Conservation (phyloP, 2,113 vertebrate species). For the Gymnogyps californianus region DNA sequence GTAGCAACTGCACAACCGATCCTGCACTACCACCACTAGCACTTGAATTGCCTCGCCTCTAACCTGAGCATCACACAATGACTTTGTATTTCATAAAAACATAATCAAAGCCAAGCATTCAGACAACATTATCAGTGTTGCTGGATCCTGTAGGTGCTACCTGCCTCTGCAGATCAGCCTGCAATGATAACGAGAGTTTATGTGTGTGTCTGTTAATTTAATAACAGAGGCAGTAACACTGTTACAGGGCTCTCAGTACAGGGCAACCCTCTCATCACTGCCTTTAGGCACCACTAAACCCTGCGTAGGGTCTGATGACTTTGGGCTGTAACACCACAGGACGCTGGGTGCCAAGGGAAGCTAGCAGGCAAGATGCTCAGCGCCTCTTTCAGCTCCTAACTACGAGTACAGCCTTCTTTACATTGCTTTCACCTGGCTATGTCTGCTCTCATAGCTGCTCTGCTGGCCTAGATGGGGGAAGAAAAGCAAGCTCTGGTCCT, state of each 20-base stretch:
- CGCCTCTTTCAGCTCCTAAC: background rate
- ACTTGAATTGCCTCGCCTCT: background rate
- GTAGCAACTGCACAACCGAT: background rate
- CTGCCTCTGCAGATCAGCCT: background rate
- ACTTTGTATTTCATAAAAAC: background rate
- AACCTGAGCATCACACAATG: background rate
- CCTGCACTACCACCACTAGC: background rate
- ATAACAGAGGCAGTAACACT: background rate
- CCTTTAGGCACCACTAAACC: background rate
- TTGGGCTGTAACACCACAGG: background rate
- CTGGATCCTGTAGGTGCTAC: background rate
- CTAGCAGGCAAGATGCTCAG: background rate
- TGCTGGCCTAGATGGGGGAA: background rate
- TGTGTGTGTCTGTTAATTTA: background rate
- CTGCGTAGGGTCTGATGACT: background rate
- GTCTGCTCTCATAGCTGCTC: background rate
- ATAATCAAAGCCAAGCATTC: background rate
- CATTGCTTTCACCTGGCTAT: background rate
- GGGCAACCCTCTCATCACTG: background rate
- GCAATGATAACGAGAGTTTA: background rate
- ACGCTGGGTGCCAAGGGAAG: background rate
- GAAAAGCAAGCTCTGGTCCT: background rate
- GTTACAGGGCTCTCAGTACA: background rate
- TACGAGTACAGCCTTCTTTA: background rate
- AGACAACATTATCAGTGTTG: background rate